Evolutionary conservation across 1,140 invertebrate species (phyloP), one percentile per base, ranked within the genome.

Genomic region (Hycleus cichorii): DNA sequence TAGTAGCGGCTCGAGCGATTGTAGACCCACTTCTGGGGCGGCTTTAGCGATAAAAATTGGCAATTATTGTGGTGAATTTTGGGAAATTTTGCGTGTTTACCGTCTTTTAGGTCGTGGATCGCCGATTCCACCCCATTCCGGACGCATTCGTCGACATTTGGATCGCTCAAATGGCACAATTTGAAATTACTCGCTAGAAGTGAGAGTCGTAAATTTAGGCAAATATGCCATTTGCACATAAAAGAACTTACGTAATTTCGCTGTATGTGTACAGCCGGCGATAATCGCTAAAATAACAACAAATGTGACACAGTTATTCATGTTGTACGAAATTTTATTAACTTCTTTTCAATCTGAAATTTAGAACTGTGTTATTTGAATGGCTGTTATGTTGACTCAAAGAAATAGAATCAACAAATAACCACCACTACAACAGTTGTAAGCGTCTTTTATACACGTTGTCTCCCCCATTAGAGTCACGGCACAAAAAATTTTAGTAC

Each of bases 1-100:
- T 1, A 66, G 58, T 3, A 85, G 65, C 0, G 83, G 83, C 55
- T 85, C 83, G 25, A 84, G 57, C 0, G 75, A 73, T 0, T 74
- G 72, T 12, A 80, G 72, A 8, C 70, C 70, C 1, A 80, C 67
- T 9, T 73, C 67, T 5, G 77, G 71, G 9, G 78, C 74, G 27
- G 77, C 78, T 52, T 52, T 18, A 9, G 3, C 3, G 12, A 47
- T 47, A 10, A 25, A 24, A 39, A 24, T 46, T 11, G 9, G 5
- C 9, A 27, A 46, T 18, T 18, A 18, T 18, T 18, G 18, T 18
- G 1, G 18, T 39, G 9, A 32, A 49, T 27, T 27, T 25, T 12
- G 32, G 12, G 4, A 10, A n/a, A 6, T 24, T 24, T 48, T 38
- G 9, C 6, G 18, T 27, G 49, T 43, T 66, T 60, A 67, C 65